phyloP scores from a whole-genome alignment of 2,888 invertebrate species.

The Calameuta filiformis region DNA sequence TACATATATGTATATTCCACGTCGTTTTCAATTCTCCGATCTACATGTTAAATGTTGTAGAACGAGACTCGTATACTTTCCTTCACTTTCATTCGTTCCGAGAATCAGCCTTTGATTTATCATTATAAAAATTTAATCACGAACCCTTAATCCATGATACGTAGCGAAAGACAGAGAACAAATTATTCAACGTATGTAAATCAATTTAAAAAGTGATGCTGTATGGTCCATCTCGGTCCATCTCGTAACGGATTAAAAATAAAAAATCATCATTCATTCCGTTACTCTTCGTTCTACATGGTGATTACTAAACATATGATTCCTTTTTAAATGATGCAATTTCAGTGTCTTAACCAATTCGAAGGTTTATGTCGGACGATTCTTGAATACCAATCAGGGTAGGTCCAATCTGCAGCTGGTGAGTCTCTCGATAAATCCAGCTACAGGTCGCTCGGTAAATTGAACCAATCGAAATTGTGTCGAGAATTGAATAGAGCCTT shows the following conservation, averaged over 20 bases:
- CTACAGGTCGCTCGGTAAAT: not conserved
- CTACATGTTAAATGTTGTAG: not conserved
- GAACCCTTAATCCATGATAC: not conserved
- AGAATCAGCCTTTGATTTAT: not conserved
- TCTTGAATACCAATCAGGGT: not conserved
- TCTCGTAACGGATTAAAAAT: not conserved
- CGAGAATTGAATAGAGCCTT: not conserved
- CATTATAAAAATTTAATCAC: not conserved
- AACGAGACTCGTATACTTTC: not conserved
- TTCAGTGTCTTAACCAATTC: too few relatives aligned
- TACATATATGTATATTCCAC: not conserved
- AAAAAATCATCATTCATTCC: not conserved
- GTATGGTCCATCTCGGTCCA: not conserved
- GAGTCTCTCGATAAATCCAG: not conserved
- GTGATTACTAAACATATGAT: not conserved
- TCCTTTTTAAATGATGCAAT: not conserved
- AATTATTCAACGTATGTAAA: not conserved
- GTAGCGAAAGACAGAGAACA: not conserved
- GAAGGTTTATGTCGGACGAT: not conserved
- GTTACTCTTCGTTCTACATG: not conserved
- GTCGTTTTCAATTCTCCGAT: not conserved
- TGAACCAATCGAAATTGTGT: not conserved
- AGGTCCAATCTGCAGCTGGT: not conserved
- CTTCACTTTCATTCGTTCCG: not conserved
- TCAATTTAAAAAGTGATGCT: not conserved